Percentiles rank a stretch among this genome's conserved stretches.
These are phyloP conservation scores for Terrapene triunguis DNA, from an alignment of 2,113 vertebrate species.

Conservation along the genomic window DNA sequence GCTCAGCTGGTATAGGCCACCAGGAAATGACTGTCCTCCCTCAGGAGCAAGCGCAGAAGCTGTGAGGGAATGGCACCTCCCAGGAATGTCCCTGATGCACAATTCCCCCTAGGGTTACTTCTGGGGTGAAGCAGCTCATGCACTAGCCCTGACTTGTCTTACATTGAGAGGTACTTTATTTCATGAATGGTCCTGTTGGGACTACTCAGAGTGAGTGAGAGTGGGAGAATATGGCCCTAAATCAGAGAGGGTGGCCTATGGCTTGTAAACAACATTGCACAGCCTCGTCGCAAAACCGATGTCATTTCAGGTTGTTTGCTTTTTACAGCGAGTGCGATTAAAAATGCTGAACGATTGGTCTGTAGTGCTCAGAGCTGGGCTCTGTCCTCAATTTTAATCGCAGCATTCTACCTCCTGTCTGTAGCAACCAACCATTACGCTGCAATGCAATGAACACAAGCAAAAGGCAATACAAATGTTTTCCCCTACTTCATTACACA, in stretches of 20 bases:
- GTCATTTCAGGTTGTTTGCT: background rate
- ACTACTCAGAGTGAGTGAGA: background rate
- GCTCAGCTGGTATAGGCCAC: background rate
- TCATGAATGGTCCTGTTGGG: background rate
- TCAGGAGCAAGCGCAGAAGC: background rate
- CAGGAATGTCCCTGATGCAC: background rate
- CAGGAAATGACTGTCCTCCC: background rate
- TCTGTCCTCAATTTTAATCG: background rate
- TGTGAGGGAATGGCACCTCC: background rate
- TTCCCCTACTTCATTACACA: background rate
- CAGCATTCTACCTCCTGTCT: background rate
- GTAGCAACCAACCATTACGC: background rate
- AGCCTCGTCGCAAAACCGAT: background rate
- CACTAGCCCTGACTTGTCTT: background rate
- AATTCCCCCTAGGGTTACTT: too few species aligned
- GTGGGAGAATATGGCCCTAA: background rate
- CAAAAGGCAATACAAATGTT: background rate
- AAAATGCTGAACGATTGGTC: background rate
- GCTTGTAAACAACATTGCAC: background rate
- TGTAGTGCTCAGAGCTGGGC: background rate
- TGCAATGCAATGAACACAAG: background rate
- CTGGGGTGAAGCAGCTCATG: too few species aligned
- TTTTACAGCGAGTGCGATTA: background rate
- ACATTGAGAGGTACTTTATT: background rate
- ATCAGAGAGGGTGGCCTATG: background rate